Base-by-base conservation (phyloP, 2,113 vertebrate genomes). In the Macroglossus sobrinus region DNA sequence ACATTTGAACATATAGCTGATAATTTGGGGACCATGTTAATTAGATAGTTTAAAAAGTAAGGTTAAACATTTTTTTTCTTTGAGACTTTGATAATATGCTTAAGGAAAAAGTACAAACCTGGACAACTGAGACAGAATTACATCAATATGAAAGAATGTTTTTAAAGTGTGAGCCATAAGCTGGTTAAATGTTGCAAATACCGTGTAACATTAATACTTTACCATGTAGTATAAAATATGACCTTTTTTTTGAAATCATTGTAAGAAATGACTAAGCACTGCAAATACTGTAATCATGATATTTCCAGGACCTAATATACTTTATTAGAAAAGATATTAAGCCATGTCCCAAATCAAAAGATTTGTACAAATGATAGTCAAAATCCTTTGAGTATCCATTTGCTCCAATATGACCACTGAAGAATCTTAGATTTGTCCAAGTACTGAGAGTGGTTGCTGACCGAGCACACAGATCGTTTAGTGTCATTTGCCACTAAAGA, bases 281-380 rank as follows among this genome's bases (percentile, higher is more conserved):
- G 69, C 45, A 87, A 30, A 64, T 24, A 80, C 57, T 35, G 1
- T 85, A 68, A 69, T 43, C 75, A 94, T 61, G n/a, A 22, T 87
- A 95, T 85, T 88, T 82, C 85, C 28, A 94, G 59, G 95, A 64
- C n/a, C 45, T 63, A 84, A 74, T 95, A 76, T n/a, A 80, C n/a
- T 90, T 84, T 96, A 88, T 64, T 59, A 91, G 57, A 64, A 84
- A 95, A 94, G n/a, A 76, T 28, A 10, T 53, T 76, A 92, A 69
- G 40, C 24, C 38, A 84, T 47, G 24, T 75, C 95, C 45, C 28
- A 38, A 93, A 84, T 57, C 12, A 90, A 78, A 64, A 45, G 18
- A 64, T 38, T 22, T 82, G 40, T 72, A 68, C 4, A 30, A 78
- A 96, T 35, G 82, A 79, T 0, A 79, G 40, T 63, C 14, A 10